These are phyloP conservation scores for Melipona beecheii DNA, from an alignment of 2,888 invertebrate genomes.

Conservation along the genomic window DNA sequence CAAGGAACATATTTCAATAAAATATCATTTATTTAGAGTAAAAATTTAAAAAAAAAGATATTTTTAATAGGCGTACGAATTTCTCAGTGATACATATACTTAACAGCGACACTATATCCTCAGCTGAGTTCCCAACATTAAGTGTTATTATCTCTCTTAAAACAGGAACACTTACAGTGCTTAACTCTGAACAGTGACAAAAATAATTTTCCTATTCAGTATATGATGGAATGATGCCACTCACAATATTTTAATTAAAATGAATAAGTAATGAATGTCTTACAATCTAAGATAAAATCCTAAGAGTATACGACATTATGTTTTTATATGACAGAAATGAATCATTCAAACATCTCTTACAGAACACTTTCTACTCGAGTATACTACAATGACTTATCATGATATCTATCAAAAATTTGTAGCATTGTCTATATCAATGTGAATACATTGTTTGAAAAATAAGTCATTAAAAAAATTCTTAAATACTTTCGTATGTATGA, in stretches of 20 bases:
- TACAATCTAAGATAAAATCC: constrained; percentile 17
- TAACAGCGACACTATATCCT: constrained; percentile 28
- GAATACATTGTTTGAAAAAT: constrained; percentile 4
- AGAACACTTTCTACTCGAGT: constrained; percentile 9
- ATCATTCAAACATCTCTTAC: constrained; percentile 15
- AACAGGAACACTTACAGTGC: not conserved
- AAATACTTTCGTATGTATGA: constrained; percentile 34
- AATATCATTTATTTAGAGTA: constrained; percentile 43
- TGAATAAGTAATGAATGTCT: not conserved
- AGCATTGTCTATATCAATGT: not conserved
- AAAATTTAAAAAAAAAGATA: constrained; percentile 36
- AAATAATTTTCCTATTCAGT: constrained; percentile 18
- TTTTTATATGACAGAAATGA: constrained; percentile 2
- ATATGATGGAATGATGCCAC: not conserved
- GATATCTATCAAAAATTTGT: not conserved
- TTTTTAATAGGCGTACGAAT: constrained; percentile 24
- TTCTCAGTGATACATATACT: constrained; percentile 39
- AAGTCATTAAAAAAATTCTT: constrained; percentile 31
- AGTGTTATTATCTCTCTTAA: not conserved
- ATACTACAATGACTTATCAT: not conserved
- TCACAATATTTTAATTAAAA: constrained; percentile 11
- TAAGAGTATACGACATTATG: not conserved
- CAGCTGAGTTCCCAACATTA: constrained; percentile 5
- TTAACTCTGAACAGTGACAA: not conserved
- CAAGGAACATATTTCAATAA: constrained; percentile 5